A percentile compares a stretch with the other conserved stretches of the same genome.
These are phyloP conservation scores for Sarcophaga peregrina DNA, from an alignment of 1,140 invertebrate species.

Conservation along the genomic window DNA sequence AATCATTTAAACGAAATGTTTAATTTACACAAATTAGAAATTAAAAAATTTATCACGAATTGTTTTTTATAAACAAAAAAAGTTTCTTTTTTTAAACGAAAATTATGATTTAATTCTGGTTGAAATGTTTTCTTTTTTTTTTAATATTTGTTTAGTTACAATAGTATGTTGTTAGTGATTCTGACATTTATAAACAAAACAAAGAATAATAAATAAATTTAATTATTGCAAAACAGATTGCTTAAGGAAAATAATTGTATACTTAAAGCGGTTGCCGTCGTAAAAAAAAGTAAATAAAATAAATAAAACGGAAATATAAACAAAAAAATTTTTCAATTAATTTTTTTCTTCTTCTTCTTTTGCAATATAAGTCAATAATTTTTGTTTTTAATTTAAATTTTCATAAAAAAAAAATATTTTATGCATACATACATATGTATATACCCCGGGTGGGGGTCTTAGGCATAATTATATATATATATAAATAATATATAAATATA, in stretches of 20 bases:
- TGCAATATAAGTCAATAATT: too few species aligned
- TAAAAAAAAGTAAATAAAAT: background rate
- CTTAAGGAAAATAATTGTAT: background rate
- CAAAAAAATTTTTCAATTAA: too few species aligned
- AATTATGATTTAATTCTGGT: background rate
- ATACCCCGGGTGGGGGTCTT: too few species aligned
- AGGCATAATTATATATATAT: too few species aligned
- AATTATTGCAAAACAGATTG: background rate
- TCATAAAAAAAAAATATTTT: too few species aligned
- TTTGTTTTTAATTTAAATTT: too few species aligned
- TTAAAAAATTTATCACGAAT: background rate
- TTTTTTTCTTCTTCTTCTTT: background rate
- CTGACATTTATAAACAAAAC: too few species aligned
- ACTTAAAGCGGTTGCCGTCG: background rate
- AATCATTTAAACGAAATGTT: background rate
- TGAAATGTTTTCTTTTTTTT: background rate
- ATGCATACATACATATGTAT: too few species aligned
- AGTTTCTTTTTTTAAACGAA: too few species aligned
- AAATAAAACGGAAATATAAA: background rate
- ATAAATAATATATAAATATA: too few species aligned
- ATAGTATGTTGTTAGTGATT: background rate
- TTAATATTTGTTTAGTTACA: background rate
- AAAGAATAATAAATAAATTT: too few species aligned
- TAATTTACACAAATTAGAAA: constrained; percentile 12
- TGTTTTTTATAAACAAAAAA: background rate